Evolutionary conservation across 2,888 invertebrate species (phyloP), one percentile per base, ranked within the genome.

Genomic region (Silvanus unidentatus): DNA sequence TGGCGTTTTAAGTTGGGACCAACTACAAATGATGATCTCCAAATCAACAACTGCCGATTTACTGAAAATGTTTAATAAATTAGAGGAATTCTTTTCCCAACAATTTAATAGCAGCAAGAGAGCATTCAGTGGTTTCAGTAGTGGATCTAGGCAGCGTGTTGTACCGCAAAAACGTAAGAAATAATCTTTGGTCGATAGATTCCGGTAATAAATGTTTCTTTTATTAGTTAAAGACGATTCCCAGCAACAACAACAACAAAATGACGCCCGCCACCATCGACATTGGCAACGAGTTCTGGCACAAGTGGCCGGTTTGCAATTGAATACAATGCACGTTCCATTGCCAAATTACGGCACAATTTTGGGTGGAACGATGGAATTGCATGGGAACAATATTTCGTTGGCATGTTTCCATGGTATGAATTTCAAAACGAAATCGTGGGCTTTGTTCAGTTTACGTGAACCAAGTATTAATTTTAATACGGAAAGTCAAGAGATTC

Each of bases 51-150:
- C 97, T 0, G 93, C 94, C 0, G 98, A 99, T 75, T 76, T 99
- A 47, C 76, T 96, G 39, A 98, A 97, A 75, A 97, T 99, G 89
- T 93, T 88, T 68, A 86, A 89, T 53, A 97, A 97, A 66, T 77
- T 99, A 28, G 94, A 95, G 61, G 95, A 97, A 73, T 99, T 99
- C 77, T 97, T 99, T 74, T 88, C 91, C 50, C 96, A 96, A 70
- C 97, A 98, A 75, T 94, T 97, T 69, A 93, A 94, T 69, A 94
- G 92, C 56, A 92, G 94, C 67, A 93, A 92, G 69, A 79, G 95
- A 1, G 94, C 93, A 2, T 90, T 96, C 67, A 71, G 69, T 47
- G 66, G 70, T 11, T 69, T 71, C 45, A 60, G 68, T 15, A 64
- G 65, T 34, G 54, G 58, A 4, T 53, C 60, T 12, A 56, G 67